Conservation (phyloP, 2,797 vertebrate species). For the Poeciliopsis turneri region DNA sequence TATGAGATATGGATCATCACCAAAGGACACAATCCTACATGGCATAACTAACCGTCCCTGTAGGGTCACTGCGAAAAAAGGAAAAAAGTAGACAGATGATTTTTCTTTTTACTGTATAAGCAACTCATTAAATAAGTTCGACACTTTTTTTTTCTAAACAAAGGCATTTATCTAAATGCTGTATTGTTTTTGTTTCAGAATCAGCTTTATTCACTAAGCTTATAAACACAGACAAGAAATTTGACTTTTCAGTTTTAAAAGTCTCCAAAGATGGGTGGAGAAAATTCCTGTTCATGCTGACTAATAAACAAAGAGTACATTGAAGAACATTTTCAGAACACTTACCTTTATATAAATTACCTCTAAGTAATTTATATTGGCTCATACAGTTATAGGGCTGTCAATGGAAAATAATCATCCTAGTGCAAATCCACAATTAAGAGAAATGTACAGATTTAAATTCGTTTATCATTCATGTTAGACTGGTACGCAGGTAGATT, state of each 20-base stretch:
- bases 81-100: background rate
- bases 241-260: background rate
- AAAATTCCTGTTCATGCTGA: background rate
- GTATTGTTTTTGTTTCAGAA: background rate
- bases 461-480: background rate
- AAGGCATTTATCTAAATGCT: background rate
- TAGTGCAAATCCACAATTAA: background rate
- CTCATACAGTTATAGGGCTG: background rate
- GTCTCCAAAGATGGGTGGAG: background rate
- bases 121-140: background rate
- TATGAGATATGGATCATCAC: too few relatives aligned
- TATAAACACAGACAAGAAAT: background rate
- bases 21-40: too few relatives aligned
- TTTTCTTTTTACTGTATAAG: background rate
- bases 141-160: background rate
- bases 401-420: background rate
- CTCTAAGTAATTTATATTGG: background rate
- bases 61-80: background rate
- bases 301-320: background rate
- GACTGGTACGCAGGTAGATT: background rate
- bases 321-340: background rate
- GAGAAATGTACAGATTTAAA: background rate
- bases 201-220: background rate
- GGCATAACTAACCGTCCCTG: too few relatives aligned
- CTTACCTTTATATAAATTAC: background rate